Evolutionary conservation across 2,888 invertebrate genomes (phyloP).

Genomic region (Macaria notata): DNA sequence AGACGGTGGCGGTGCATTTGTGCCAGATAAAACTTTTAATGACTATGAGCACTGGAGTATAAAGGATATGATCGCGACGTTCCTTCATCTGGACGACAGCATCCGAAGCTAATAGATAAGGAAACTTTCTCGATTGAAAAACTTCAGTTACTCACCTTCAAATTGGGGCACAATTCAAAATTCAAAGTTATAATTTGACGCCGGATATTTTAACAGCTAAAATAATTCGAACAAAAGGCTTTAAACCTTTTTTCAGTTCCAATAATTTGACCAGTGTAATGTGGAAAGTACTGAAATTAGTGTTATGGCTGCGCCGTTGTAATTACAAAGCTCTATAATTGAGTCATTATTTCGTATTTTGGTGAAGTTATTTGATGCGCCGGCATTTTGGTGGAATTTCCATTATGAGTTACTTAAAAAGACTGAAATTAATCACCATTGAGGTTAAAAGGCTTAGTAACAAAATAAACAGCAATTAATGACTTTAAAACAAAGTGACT

Average conservation of each 20-base stretch:
- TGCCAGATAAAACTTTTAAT: constrained; percentile 68
- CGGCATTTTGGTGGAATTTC: neutral
- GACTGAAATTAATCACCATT: no score
- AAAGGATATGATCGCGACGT: constrained; percentile 51
- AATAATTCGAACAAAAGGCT: neutral
- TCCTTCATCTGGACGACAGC: constrained; percentile 49
- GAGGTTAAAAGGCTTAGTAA: no score
- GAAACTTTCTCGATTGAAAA: constrained; percentile 56
- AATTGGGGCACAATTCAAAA: constrained; percentile 25
- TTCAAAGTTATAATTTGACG: constrained; percentile 12
- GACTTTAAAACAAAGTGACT: no score
- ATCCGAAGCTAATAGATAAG: constrained; percentile 54
- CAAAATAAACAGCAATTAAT: no score
- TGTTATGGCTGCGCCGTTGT: constrained; percentile 1
- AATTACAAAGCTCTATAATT: constrained; percentile 1
- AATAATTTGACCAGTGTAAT: constrained; percentile 18
- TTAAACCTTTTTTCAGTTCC: constrained; percentile 13
- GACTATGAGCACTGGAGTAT: constrained; percentile 55
- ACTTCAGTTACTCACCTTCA: constrained; percentile 34
- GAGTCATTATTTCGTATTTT: neutral
- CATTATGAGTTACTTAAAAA: no score
- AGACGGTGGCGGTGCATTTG: constrained; percentile 52
- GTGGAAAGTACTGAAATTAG: constrained; percentile 7
- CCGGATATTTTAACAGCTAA: constrained; percentile 9
- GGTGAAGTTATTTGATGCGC: constrained; percentile 7